phyloP scores from a whole-genome alignment of 1,140 invertebrate genomes.

The Amphibalanus amphitrite region DNA sequence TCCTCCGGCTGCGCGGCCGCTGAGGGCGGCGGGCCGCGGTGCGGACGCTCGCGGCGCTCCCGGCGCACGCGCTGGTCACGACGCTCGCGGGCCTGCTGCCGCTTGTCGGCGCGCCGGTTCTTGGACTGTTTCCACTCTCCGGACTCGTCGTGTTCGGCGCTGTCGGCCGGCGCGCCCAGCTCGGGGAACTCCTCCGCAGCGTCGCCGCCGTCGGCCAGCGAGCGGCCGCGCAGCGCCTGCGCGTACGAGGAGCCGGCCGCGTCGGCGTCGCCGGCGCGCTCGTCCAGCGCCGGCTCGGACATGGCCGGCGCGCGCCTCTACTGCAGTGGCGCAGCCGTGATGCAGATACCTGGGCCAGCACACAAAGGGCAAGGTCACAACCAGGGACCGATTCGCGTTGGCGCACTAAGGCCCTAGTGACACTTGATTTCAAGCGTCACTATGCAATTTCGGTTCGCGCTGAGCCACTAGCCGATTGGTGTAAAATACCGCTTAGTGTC shows the following conservation, averaged over 20 bases:
- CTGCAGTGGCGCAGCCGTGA: neutral
- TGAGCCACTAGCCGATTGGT: no score
- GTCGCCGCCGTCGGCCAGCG: neutral
- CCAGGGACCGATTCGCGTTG: no score
- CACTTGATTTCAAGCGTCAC: no score
- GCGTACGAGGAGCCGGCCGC: neutral
- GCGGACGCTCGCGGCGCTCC: neutral
- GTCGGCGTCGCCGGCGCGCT: neutral
- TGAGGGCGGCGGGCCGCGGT: no score
- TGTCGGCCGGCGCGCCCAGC: neutral
- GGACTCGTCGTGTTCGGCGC: neutral
- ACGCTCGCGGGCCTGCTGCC: neutral
- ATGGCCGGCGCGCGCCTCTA: neutral
- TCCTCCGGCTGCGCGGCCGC: no score
- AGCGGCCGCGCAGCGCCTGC: neutral
- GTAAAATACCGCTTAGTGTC: no score
- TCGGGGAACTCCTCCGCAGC: neutral
- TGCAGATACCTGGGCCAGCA: no score
- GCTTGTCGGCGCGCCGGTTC: neutral
- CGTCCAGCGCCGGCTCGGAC: neutral
- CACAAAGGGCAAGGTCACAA: no score
- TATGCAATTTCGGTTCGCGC: no score
- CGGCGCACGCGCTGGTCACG: neutral
- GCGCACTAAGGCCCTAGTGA: no score
- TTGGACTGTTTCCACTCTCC: neutral